These are phyloP conservation scores for Chelon labrosus DNA, from an alignment of 2,797 vertebrate species.

Conservation along the genomic window DNA sequence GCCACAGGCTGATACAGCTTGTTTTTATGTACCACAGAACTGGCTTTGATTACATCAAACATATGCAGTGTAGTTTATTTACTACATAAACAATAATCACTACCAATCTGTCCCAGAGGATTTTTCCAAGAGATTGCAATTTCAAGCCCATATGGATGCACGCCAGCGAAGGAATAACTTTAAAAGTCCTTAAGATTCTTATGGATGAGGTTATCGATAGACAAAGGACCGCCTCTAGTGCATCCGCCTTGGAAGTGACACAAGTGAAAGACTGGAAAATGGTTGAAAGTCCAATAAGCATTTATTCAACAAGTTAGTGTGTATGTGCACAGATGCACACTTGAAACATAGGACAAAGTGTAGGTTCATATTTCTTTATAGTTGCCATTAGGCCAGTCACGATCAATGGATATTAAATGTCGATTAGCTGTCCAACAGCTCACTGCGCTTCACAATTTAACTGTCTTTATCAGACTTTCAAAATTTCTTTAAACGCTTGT, in stretches of 20 bases:
- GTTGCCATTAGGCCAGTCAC: too few relatives aligned
- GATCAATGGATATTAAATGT: too few relatives aligned
- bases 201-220: background rate
- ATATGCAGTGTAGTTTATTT: background rate
- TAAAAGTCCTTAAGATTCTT: background rate
- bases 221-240: background rate
- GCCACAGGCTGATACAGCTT: background rate
- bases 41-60: background rate
- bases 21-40: background rate
- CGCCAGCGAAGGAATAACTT: background rate
- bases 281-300: slow-evolving; percentile 8
- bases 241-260: slow-evolving; percentile 1
- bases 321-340: background rate
- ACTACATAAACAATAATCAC: background rate
- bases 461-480: too few relatives aligned
- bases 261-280: slow-evolving; percentile 10
- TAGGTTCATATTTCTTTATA: background rate
- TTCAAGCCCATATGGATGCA: background rate
- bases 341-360: slow-evolving; percentile 4
- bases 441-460: too few relatives aligned
- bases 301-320: background rate
- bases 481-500: too few relatives aligned
- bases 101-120: background rate
- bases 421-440: too few relatives aligned
- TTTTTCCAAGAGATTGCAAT: background rate